Conservation (phyloP, 2,888 invertebrate genomes). For the Tenthredo scrophulariae region DNA sequence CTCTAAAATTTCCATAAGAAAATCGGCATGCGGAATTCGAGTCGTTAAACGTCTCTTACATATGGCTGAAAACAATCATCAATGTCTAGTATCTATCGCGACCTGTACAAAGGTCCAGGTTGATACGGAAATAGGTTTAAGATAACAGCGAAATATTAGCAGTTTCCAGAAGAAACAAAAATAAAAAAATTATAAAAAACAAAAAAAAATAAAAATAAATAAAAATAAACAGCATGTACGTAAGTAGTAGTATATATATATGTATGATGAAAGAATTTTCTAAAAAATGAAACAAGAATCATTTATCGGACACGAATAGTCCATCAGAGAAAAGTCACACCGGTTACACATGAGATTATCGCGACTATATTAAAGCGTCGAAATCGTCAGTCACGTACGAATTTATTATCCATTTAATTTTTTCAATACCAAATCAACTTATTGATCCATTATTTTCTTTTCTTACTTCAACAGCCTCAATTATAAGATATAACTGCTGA, state of each 20-base stretch:
- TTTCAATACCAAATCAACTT: background rate
- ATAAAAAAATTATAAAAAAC: too few species aligned
- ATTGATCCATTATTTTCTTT: background rate
- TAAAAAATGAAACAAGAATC: background rate
- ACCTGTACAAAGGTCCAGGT: background rate
- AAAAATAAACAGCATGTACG: background rate
- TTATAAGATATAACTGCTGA: background rate
- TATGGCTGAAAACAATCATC: conserved; percentile 71
- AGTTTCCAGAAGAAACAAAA: background rate
- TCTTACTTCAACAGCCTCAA: background rate
- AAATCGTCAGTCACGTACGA: background rate
- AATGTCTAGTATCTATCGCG: conserved; percentile 53
- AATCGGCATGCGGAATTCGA: background rate
- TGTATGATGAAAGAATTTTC: background rate
- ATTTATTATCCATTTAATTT: background rate
- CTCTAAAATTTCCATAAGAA: conserved; percentile 23
- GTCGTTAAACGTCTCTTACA: conserved; percentile 25
- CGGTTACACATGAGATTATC: conserved; percentile 6
- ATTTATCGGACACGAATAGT: background rate
- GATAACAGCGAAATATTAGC: background rate
- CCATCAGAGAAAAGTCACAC: background rate
- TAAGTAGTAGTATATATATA: background rate
- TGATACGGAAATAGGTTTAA: conserved; percentile 35
- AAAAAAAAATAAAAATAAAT: background rate
- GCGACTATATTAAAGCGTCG: background rate